Percentiles rank a stretch among this genome's conserved stretches.
Evolutionary conservation across 2,113 vertebrate species (phyloP).

Genomic region (Ceyx margarethae): DNA sequence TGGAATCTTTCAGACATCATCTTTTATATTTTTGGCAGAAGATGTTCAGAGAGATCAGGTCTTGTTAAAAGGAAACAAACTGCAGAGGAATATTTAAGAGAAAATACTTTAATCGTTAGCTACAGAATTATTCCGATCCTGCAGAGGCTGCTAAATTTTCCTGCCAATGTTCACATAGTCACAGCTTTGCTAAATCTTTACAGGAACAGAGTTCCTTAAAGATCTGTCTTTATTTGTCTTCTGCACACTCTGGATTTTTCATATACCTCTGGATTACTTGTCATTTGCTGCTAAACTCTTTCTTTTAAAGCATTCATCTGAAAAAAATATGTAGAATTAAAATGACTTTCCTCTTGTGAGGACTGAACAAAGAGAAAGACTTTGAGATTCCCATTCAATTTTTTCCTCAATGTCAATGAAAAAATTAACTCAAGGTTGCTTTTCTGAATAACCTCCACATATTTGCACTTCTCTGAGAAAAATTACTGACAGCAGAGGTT

Average conservation of each 20-base stretch:
- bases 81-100: background rate
- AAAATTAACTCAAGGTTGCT: background rate
- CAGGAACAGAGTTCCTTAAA: background rate
- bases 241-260: background rate
- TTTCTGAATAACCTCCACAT: constrained; percentile 1
- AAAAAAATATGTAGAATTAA: constrained; percentile 11
- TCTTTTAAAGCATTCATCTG: constrained; percentile 15
- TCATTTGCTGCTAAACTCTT: background rate
- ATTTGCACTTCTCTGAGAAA: constrained; percentile 11
- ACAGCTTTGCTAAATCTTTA: background rate
- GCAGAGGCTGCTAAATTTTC: background rate
- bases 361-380: constrained; percentile 2
- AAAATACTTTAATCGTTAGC: background rate
- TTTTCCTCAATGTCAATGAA: background rate
- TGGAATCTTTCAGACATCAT: background rate
- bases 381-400: background rate
- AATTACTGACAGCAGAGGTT: background rate
- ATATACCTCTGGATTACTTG: background rate
- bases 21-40: background rate
- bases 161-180: background rate
- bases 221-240: background rate
- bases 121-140: background rate
- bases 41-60: background rate
- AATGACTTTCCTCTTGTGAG: background rate
- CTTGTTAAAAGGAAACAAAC: background rate